Conservation (phyloP, 2,888 invertebrate genomes). For the Pelosia muscerda region DNA sequence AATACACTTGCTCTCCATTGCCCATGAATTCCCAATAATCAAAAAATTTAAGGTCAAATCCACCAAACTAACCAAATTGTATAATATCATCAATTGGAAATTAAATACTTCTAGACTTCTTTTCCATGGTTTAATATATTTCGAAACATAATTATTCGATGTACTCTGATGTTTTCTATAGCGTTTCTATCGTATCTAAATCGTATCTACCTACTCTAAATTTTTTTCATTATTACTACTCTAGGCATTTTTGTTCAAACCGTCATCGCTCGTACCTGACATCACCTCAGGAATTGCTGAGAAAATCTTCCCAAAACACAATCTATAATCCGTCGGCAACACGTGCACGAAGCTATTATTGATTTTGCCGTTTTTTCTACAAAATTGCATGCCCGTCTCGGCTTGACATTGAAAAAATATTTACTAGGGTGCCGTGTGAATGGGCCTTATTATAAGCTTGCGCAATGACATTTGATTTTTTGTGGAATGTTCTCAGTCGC, state of each 20-base stretch:
- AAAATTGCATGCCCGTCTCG: conserved; percentile 82
- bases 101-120: background rate
- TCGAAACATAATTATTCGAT: background rate
- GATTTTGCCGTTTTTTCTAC: conserved; percentile 85
- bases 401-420: conserved; percentile 81
- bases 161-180: background rate
- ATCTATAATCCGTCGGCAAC: conserved; percentile 86
- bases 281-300: conserved; percentile 75
- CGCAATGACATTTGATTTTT: conserved; percentile 83
- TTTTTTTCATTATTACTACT: conserved; percentile 43
- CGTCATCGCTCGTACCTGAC: conserved; percentile 71
- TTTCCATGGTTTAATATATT: background rate
- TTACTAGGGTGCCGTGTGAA: conserved; percentile 76
- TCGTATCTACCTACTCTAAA: background rate
- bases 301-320: conserved; percentile 82
- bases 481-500: conserved; percentile 71
- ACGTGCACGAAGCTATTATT: conserved; percentile 85
- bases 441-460: conserved; percentile 84
- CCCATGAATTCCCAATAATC: background rate
- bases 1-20: conserved; percentile 2
- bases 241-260: conserved; percentile 53
- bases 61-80: background rate
- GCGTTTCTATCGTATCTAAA: background rate
- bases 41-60: background rate
- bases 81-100: background rate